Base-by-base conservation (phyloP, 2,888 invertebrate species). In the Thecocarcelia acutangulata region DNA sequence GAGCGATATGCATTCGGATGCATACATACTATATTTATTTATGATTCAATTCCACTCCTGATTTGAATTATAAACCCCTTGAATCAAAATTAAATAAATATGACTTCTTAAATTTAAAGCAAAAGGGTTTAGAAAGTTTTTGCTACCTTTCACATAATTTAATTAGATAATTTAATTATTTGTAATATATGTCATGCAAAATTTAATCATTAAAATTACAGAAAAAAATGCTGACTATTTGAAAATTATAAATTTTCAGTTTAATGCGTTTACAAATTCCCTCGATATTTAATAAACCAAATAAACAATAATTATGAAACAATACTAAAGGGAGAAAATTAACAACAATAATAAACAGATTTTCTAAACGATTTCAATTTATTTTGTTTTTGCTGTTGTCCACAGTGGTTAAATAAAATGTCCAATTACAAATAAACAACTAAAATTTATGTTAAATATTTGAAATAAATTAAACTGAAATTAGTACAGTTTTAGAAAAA, bases 291-390 rank as follows among this genome's bases (percentile, higher is more conserved):
- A 56, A 40, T 17, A 50, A 68, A 33, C 5, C 44, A 61, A 59
- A 74, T 74, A 59, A 50, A 52, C 24, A 66, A 66, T 17, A 64
- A 56, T 74, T 64, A 74, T 61, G 33, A 72, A 24, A 59, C 17
- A 63, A 63, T 40, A 50, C n/a, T 17, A 72, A 37, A 15, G 3
- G 9, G 6, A 13, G 24, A 5, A 13, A 59, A 68, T 9, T n/a
- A n/a, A n/a, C n/a, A 21, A 44, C 24, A 68, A 37, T 5, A 0
- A 11, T 24, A 61, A 59, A 12, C 15, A 66, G 13, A 58, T 58
- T 48, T 74, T 74, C 46, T n/a, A 58, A 66, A 28, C 15, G 15
- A 28, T 59, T 44, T 42, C 28, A 48, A 8, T 48, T n/a, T 28
- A 56, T 15, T 9, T 15, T 21, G 12, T 17, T 40, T 17, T n/a